A percentile compares a stretch with the other conserved stretches of the same genome.
Conservation (phyloP, 2,888 invertebrate genomes). For the Lycia hirtaria region DNA sequence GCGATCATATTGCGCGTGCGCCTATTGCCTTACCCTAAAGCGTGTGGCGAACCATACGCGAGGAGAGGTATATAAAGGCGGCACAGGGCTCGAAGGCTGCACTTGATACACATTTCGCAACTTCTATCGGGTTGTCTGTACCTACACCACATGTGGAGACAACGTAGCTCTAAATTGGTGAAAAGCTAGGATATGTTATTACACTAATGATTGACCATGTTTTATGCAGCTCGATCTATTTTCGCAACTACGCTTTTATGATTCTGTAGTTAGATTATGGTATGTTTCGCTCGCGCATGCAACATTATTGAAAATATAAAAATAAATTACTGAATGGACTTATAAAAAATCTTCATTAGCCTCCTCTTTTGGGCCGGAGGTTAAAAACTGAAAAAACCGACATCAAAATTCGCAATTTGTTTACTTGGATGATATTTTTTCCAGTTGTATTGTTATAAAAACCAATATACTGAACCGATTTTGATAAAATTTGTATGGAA, state of each 20-base stretch:
- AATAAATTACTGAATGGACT: too few species aligned
- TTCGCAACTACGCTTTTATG: neutral
- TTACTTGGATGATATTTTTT: too few species aligned
- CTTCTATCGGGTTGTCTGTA: constrained; percentile 20
- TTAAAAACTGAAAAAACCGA: too few species aligned
- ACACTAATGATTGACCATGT: constrained; percentile 2
- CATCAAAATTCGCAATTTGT: too few species aligned
- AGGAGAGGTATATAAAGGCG: constrained; percentile 60
- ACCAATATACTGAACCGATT: too few species aligned
- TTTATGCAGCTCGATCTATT: constrained; percentile 14
- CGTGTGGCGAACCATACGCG: constrained; percentile 59
- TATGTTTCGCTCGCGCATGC: too few species aligned
- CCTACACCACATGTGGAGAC: constrained; percentile 27
- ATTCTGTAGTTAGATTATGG: neutral
- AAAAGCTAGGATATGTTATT: constrained; percentile 11
- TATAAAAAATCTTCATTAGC: too few species aligned
- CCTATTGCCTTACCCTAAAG: constrained; percentile 52
- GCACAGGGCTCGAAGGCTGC: constrained; percentile 42
- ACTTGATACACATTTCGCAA: constrained; percentile 79
- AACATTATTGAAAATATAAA: too few species aligned
- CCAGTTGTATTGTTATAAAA: too few species aligned
- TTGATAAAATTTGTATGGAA: too few species aligned
- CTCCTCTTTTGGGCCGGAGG: too few species aligned
- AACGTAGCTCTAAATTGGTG: constrained; percentile 5
- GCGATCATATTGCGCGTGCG: constrained; percentile 76